A percentile compares a stretch with the other conserved stretches of the same genome.
phyloP scores from a whole-genome alignment of 2,797 vertebrate species.

The Jordanella pulchra region DNA sequence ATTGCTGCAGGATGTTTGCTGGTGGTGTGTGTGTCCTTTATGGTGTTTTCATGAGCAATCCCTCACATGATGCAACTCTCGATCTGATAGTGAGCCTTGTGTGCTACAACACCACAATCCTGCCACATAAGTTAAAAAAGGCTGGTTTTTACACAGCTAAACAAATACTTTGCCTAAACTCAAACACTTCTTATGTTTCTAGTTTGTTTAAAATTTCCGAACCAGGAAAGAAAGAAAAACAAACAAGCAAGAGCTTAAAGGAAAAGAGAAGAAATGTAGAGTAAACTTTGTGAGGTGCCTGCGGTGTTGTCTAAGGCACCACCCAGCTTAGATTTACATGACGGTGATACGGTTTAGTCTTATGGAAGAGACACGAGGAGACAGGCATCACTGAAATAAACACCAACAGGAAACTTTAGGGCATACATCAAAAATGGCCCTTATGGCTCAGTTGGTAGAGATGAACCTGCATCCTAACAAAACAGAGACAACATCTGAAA shows the following conservation, averaged over 20 bases:
- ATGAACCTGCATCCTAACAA: slow-evolving; percentile 8
- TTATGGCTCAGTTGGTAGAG: not conserved
- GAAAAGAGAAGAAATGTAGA: no score
- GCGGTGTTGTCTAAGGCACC: no score
- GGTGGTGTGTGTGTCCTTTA: not conserved
- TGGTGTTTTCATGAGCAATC: not conserved
- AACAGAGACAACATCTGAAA: slow-evolving; percentile 27
- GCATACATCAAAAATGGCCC: not conserved
- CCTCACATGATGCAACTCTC: not conserved
- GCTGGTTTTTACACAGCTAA: no score
- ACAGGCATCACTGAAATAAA: not conserved
- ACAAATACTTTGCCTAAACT: no score
- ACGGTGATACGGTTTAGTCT: no score
- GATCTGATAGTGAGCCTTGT: not conserved
- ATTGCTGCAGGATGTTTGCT: not conserved
- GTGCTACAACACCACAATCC: not conserved
- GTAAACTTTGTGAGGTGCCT: no score
- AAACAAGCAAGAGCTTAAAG: no score
- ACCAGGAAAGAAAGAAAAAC: no score
- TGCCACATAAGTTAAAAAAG: not conserved
- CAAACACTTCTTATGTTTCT: no score
- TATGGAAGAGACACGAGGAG: no score
- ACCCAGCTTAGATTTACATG: no score
- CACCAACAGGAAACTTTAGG: not conserved
- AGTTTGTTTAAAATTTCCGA: no score